A percentile compares a stretch with the other conserved stretches of the same genome.
These are phyloP conservation scores for Euthynnus affinis DNA, from an alignment of 2,797 vertebrate genomes.

Conservation along the genomic window DNA sequence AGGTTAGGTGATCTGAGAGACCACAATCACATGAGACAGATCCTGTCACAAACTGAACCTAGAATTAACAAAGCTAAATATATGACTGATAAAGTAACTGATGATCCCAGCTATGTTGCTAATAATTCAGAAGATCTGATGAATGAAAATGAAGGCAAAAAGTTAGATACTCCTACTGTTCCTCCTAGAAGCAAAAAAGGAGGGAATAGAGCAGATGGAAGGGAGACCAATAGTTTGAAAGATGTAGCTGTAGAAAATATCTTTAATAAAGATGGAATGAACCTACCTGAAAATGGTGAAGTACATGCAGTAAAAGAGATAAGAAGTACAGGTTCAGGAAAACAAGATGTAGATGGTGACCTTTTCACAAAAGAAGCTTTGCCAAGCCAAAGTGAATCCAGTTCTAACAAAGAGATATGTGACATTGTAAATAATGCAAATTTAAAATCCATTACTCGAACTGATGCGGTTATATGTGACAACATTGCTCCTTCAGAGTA, in stretches of 20 bases:
- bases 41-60: constrained; percentile 74
- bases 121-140: constrained; percentile 31
- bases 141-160: constrained; percentile 38
- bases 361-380: not conserved
- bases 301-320: not conserved
- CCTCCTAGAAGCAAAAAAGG: constrained; percentile 78
- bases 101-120: constrained; percentile 12
- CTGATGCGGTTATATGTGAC: not conserved
- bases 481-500: constrained; percentile 2
- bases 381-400: constrained; percentile 11
- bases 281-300: constrained; percentile 37
- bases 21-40: constrained; percentile 73
- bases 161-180: constrained; percentile 56
- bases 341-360: constrained; percentile 19
- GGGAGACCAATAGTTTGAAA: constrained; percentile 48
- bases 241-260: constrained; percentile 18
- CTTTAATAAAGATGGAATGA: constrained; percentile 15
- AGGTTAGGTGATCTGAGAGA: constrained; percentile 73
- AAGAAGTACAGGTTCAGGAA: constrained; percentile 1
- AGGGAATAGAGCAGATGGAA: constrained; percentile 49
- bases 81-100: constrained; percentile 26
- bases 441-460: not conserved
- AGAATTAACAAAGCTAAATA: constrained; percentile 51
- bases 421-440: constrained; percentile 7
- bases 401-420: constrained; percentile 14